Base-by-base conservation (phyloP, 2,797 vertebrate species). In the Ciconia nigra region DNA sequence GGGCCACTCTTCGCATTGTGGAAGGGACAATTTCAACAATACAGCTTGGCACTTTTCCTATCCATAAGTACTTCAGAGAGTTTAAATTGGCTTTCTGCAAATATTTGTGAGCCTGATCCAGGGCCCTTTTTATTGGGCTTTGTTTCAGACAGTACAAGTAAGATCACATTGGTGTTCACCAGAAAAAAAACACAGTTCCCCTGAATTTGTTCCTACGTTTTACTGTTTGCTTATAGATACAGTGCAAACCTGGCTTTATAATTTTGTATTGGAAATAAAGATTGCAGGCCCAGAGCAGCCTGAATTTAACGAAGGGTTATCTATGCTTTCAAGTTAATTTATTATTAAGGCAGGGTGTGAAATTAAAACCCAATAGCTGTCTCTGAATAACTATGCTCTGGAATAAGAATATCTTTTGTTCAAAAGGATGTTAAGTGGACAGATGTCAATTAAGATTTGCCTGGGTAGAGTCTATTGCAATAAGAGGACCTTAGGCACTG, bases 1-100 rank as follows among this genome's bases (percentile, higher is more conserved):
- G 9, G 28, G 14, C 31, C 17, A 3, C 57, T 44, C 63, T 63
- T 83, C 0, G 0, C 54, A 3, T 22, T 46, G 65, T 0, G 0
- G 70, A 47, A 58, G 25, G 83, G 51, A 52, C 29, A 4, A 44
- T 51, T 90, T 84, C 28, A 69, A 2, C 52, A 31, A 8, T 20
- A 33, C 20, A 26, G 41, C 42, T 89, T 95, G 82, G 84, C 61
- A 73, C 22, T 35, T 57, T 71, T 82, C 71, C 89, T 85, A 15
- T 55, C 59, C n/a, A 3, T 22, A 20, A 62, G 58, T 73, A 57
- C 76, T 47, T 72, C 0, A 3, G 47, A 52, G 39, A 67, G 49
- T 57, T 67, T 86, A 78, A 78, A 69, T 7, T 58, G 33, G 20
- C 54, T 78, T 78, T 85, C 67, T 74, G 65, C 52, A 92, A 96